A percentile compares a stretch with the other conserved stretches of the same genome.
Evolutionary conservation across 92 coral and sea anemone genomes (phyloP).

Genomic region (Diadumene lineata): DNA sequence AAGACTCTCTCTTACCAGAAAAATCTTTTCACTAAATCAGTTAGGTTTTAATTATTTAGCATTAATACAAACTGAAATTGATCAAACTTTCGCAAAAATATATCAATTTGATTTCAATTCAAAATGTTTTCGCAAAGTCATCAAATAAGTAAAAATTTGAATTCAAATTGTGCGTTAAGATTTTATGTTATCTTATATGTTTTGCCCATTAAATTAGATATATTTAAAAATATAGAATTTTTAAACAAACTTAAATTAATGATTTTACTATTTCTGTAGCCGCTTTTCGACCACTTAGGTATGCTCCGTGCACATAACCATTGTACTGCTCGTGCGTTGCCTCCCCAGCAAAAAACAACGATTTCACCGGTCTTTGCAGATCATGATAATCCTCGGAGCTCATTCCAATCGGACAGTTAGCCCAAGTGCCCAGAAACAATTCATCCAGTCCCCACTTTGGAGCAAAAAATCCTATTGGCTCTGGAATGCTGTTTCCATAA

Average conservation of each 20-base stretch:
- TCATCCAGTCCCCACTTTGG: slow-evolving; percentile 74
- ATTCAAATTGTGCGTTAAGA: neutral
- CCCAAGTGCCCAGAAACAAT: slow-evolving; percentile 70
- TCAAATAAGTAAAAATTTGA: neutral
- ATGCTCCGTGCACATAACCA: slow-evolving; percentile 84
- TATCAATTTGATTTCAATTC: too few relatives aligned
- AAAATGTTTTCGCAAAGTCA: too few relatives aligned
- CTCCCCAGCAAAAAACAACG: slow-evolving; percentile 76
- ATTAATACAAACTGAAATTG: too few relatives aligned
- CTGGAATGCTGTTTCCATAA: slow-evolving; percentile 70
- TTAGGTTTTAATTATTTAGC: too few relatives aligned
- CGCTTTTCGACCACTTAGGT: slow-evolving; percentile 58
- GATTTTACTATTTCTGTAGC: slow-evolving; percentile 51
- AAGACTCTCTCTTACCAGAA: too few relatives aligned
- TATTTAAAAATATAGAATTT: too few relatives aligned
- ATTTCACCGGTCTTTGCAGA: slow-evolving; percentile 53
- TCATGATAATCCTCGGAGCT: slow-evolving; percentile 54
- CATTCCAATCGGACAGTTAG: slow-evolving; percentile 77
- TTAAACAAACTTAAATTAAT: too few relatives aligned
- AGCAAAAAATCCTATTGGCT: slow-evolving; percentile 56
- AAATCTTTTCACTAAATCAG: too few relatives aligned
- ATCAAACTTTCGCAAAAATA: too few relatives aligned
- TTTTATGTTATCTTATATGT: neutral
- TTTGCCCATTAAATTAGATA: neutral
- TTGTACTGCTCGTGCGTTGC: slow-evolving; percentile 84